These are phyloP conservation scores for Pampusana beccarii DNA, from an alignment of 2,113 vertebrate genomes.

Conservation along the genomic window DNA sequence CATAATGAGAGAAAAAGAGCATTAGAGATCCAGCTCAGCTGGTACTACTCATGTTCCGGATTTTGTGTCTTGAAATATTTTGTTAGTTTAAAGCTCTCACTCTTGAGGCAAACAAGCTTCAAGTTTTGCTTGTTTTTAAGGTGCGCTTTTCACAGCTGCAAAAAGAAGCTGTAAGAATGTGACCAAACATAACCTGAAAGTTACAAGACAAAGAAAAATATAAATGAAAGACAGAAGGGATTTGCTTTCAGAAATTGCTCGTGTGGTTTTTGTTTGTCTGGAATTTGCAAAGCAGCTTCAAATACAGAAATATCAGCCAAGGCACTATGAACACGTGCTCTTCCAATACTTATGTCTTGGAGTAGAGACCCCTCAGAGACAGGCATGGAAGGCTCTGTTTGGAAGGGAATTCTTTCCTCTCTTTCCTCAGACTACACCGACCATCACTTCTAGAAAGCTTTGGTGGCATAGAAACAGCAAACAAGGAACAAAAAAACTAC, in stretches of 20 bases:
- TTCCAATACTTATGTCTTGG: not conserved
- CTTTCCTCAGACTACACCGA: not conserved
- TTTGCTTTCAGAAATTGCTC: not conserved
- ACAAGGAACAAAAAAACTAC: not conserved
- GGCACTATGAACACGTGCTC: not conserved
- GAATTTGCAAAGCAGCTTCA: not conserved
- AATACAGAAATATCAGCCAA: not conserved
- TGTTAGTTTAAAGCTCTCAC: not conserved
- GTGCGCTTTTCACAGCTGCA: not conserved
- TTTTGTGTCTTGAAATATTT: not conserved
- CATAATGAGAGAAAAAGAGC: not conserved
- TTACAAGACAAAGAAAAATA: not conserved
- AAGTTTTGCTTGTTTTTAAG: not conserved
- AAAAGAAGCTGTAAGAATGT: not conserved
- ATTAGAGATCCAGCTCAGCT: not conserved
- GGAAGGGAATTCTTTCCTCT: not conserved
- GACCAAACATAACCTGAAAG: not conserved
- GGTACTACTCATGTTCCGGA: not conserved
- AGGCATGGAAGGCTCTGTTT: not conserved
- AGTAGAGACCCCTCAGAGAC: not conserved
- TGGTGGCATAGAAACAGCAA: not conserved
- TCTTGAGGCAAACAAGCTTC: not conserved
- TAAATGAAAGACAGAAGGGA: not conserved
- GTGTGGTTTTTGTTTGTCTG: not conserved
- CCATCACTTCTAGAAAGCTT: not conserved